Evolutionary conservation across 2,797 vertebrate species (phyloP), one percentile per base, ranked within the genome.

Genomic region (Sebastes itinus): DNA sequence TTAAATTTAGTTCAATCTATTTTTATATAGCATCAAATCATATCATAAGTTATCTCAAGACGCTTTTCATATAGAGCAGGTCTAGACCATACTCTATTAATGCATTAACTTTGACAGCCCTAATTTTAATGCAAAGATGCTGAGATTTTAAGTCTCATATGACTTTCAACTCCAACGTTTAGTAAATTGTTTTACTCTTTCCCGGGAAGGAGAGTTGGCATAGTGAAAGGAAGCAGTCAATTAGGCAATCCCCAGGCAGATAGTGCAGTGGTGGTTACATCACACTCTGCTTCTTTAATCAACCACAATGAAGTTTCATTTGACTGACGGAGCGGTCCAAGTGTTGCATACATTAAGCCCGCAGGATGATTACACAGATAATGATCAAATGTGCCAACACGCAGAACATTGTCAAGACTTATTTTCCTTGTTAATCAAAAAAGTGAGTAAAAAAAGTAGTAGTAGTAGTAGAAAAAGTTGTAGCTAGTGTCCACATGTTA

Each of bases 201-300:
- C 8, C 13, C 23, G 58, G 42, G 23, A 63, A 38, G 4, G 59
- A 61, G 18, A 22, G 69, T 7, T 25, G 12, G 4, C 16, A 12
- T 38, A 25, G 55, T 66, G 22, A 78, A 46, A 73, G 52, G 6
- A 73, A 76, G 23, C 72, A 38, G 63, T 63, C 49, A 72, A 58
- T 76, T 9, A 80, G 59, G n/a, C 42, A 80, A 27, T 66, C 42
- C 22, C 58, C 56, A 14, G 25, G 27, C 46, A 72, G 23, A 79
- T 1, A 54, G 23, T 54, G 49, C n/a, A 54, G 30, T 35, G 61
- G 58, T 23, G 27, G 71, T 80, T 81, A 72, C 61, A 63, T 72
- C 60, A 79, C 56, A 78, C 22, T 46, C 30, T 20, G 58, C 65
- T 68, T 75, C 49, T 82, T 77, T 55, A 55, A 72, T 61, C 52